phyloP scores from a whole-genome alignment of 2,797 vertebrate species.

The Acanthurus tractus region DNA sequence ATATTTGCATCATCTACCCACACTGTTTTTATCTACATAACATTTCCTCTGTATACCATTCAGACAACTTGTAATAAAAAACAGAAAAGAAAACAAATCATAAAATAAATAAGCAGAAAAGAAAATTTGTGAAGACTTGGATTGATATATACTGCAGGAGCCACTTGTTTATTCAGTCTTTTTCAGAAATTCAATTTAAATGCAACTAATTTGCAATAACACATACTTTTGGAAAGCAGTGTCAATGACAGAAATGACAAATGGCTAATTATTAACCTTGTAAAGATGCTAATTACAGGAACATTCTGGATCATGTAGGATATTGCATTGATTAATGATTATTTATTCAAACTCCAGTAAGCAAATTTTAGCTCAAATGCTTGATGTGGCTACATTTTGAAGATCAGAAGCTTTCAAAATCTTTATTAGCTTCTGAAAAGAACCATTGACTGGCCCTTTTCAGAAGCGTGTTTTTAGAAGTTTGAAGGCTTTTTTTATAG shows the following conservation, averaged over 20 bases:
- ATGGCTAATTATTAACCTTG: no score
- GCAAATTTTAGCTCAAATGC: not conserved
- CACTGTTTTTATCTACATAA: not conserved
- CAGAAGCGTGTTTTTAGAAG: not conserved
- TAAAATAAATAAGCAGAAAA: not conserved
- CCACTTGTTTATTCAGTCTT: no score
- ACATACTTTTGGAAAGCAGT: no score
- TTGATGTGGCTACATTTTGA: constrained; percentile 2
- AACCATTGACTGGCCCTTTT: not conserved
- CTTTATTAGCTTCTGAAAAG: not conserved
- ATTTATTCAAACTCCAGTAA: no score
- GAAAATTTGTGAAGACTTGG: not conserved
- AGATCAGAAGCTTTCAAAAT: constrained; percentile 4
- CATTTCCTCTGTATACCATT: not conserved
- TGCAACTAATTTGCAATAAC: no score
- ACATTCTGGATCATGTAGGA: no score
- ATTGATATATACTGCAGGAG: not conserved
- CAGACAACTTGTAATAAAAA: not conserved
- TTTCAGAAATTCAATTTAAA: no score
- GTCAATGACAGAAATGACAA: no score
- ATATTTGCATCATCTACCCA: not conserved
- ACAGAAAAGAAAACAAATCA: not conserved
- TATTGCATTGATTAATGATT: no score
- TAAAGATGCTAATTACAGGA: no score
- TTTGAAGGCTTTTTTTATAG: not conserved